A percentile compares a stretch with the other conserved stretches of the same genome.
Evolutionary conservation across 2,888 invertebrate species (phyloP).

Genomic region (Zygogramma bicolorata): DNA sequence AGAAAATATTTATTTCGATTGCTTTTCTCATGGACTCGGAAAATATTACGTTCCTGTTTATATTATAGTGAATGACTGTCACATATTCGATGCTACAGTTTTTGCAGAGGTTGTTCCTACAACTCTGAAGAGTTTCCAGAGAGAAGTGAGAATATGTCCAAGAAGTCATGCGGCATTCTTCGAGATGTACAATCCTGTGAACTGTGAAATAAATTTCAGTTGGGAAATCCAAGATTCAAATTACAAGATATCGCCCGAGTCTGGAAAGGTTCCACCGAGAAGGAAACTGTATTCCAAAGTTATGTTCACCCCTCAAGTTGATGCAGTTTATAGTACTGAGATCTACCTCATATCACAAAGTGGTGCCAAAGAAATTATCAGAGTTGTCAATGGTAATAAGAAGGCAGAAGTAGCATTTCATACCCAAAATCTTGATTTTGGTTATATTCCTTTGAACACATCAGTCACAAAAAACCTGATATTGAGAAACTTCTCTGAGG

Average conservation of each 20-base stretch:
- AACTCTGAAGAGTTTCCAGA: constrained; percentile 55
- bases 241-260: constrained; percentile 68
- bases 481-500: constrained; percentile 50
- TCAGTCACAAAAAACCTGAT: constrained; percentile 43
- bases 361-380: constrained; percentile 53
- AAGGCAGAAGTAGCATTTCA: constrained; percentile 41
- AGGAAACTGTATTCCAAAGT: constrained; percentile 68
- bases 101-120: constrained; percentile 64
- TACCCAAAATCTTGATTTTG: constrained; percentile 51
- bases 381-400: constrained; percentile 28
- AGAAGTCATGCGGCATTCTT: constrained; percentile 65
- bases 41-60: constrained; percentile 62
- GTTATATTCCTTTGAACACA: constrained; percentile 63
- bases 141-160: constrained; percentile 57
- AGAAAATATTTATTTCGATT: constrained; percentile 51
- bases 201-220: constrained; percentile 68
- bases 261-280: constrained; percentile 69
- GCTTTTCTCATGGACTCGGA: constrained; percentile 54
- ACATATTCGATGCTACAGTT: constrained; percentile 64
- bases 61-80: constrained; percentile 65
- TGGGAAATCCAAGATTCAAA: constrained; percentile 68
- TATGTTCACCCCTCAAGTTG: constrained; percentile 54
- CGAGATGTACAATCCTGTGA: constrained; percentile 70
- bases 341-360: constrained; percentile 60
- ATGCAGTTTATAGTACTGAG: constrained; percentile 53